phyloP scores from a whole-genome alignment of 2,888 invertebrate genomes.

The Pyrgus malvae region DNA sequence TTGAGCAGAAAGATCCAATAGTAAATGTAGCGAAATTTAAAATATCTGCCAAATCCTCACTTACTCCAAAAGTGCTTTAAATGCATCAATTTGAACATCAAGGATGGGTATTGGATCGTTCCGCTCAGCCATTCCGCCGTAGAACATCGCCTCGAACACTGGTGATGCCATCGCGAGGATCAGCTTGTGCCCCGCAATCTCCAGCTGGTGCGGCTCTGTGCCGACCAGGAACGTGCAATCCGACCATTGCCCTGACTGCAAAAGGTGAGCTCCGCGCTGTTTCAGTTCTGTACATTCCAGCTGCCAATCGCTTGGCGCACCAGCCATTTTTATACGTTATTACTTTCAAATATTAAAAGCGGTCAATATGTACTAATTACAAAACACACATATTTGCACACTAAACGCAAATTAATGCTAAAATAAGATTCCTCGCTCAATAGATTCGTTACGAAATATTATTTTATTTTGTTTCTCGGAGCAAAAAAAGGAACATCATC shows the following conservation, averaged over 20 bases:
- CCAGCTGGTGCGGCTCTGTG: constrained; percentile 87
- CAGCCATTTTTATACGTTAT: constrained; percentile 62
- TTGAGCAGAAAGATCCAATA: neutral
- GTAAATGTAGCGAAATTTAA: neutral
- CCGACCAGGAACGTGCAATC: constrained; percentile 93
- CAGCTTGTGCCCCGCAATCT: constrained; percentile 89
- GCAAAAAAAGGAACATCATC: too few relatives aligned
- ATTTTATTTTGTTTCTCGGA: too few relatives aligned
- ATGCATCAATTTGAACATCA: constrained; percentile 93
- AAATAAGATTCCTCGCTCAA: too few relatives aligned
- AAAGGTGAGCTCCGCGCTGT: constrained; percentile 87
- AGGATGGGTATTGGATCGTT: constrained; percentile 89
- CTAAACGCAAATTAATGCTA: too few relatives aligned
- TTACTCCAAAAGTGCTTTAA: constrained; percentile 89
- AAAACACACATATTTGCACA: too few relatives aligned
- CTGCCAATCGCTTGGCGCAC: constrained; percentile 88
- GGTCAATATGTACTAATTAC: too few relatives aligned
- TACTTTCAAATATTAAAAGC: too few relatives aligned
- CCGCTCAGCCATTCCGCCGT: constrained; percentile 90
- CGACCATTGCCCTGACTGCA: constrained; percentile 91
- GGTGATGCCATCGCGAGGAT: constrained; percentile 93
- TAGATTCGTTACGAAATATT: too few relatives aligned
- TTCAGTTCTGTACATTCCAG: constrained; percentile 86
- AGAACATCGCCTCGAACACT: constrained; percentile 95
- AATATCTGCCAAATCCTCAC: constrained; percentile 38